These are phyloP conservation scores for Papilio polyxenes DNA, from an alignment of 1,140 invertebrate species.

Conservation along the genomic window DNA sequence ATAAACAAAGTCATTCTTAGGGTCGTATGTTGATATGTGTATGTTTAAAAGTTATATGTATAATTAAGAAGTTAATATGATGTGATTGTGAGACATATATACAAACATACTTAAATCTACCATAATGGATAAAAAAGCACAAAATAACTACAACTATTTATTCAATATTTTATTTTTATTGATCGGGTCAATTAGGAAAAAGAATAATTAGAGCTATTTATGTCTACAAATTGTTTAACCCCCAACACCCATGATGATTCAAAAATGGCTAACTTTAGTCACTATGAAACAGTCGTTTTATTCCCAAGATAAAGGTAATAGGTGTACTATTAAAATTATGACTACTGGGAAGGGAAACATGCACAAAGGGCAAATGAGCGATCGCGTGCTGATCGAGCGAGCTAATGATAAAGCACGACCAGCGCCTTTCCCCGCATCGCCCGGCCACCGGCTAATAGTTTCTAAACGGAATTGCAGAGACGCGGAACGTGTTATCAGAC, in stretches of 20 bases:
- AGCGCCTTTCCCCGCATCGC: slow-evolving; percentile 23
- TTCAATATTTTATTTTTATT: too few relatives aligned
- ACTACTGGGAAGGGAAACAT: slow-evolving; percentile 15
- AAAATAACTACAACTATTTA: too few relatives aligned
- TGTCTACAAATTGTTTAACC: not conserved
- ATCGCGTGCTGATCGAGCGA: slow-evolving; percentile 33
- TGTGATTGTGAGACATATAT: too few relatives aligned
- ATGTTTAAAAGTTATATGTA: slow-evolving; percentile 35
- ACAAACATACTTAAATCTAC: too few relatives aligned
- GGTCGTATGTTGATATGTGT: not conserved
- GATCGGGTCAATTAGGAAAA: not conserved
- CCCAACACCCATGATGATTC: too few relatives aligned
- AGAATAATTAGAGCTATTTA: not conserved
- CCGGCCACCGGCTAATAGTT: slow-evolving; percentile 33
- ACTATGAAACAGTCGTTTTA: not conserved
- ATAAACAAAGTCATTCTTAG: not conserved
- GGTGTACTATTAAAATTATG: slow-evolving; percentile 6
- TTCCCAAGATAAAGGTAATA: slow-evolving; percentile 1
- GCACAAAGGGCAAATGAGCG: slow-evolving; percentile 28
- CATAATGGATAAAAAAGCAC: too few relatives aligned
- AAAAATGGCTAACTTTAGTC: not conserved
- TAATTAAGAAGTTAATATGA: not conserved
- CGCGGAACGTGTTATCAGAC: slow-evolving; percentile 58
- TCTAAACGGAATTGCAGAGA: slow-evolving; percentile 53
- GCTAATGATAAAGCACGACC: slow-evolving; percentile 59